Base-by-base conservation (phyloP, 2,888 invertebrate species). In the Phania funesta region DNA sequence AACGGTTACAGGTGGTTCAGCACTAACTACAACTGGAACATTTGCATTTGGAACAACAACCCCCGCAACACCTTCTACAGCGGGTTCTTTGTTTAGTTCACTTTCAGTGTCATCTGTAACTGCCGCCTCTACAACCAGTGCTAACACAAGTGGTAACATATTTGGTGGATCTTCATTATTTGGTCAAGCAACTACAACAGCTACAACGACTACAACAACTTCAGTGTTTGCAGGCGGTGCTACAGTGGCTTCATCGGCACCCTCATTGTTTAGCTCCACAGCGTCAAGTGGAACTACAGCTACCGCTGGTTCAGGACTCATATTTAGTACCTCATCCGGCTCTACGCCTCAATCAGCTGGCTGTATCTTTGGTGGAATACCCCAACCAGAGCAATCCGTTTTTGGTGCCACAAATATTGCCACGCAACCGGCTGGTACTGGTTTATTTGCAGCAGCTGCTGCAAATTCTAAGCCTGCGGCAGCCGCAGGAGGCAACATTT, bases 301-400 rank as follows among this genome's bases (percentile, higher is more conserved):
- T 22, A 54, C 80, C 11, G 29, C 85, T 11, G 75, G 84, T 7
- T 50, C 83, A 8, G 68, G 67, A 41, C 80, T 85, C 0, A 83
- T 85, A 35, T 85, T 85, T 41, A 65, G 81, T 38, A n/a, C 83
- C n/a, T 38, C 80, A n/a, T n/a, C 79, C 2, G 50, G 71, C 9
- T 32, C 78, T 46, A 54, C 84, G 1, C 24, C 84, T 9, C 54
- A 54, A 7, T 71, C 84, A 0, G 16, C 84, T 13, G 85, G 84
- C 7, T 88, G 84, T 52, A 84, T 89, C 24, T 90, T 90, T 60
- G 88, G 87, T 2, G 88, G 86, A 50, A 87, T 90, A 18, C 89
- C 90, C 0, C 90, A 90, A 80, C 88, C 90, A 2, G 89, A 90
- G 26, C 86, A 86, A 26, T 86, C 88, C 0, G 86, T 87, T 1